Conservation (phyloP, 23 tunicate genomes). For the Halocynthia roretzi region DNA sequence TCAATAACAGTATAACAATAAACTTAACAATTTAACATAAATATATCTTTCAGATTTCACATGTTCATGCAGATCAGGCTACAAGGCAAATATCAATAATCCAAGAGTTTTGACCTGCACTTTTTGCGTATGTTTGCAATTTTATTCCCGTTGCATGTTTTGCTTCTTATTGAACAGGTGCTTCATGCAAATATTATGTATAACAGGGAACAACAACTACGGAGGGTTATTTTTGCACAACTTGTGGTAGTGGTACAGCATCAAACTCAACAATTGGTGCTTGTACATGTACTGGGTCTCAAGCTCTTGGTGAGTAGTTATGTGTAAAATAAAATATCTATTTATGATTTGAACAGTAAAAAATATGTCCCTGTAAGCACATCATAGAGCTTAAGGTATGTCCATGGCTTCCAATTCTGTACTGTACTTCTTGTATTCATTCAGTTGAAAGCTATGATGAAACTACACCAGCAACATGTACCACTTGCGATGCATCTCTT, state of each 20-base stretch:
- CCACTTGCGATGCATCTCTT: not conserved
- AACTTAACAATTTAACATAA: no score
- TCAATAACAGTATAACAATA: no score
- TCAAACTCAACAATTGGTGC: not conserved
- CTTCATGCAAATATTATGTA: no score
- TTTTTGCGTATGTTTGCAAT: not conserved
- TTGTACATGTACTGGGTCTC: slow-evolving; percentile 11
- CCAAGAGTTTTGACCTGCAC: not conserved
- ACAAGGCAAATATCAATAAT: slow-evolving; percentile 1
- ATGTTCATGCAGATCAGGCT: slow-evolving; percentile 4
- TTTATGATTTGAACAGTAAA: not conserved
- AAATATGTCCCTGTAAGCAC: no score
- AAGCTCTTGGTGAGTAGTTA: slow-evolving; percentile 4
- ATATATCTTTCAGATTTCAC: not conserved
- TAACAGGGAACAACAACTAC: slow-evolving; percentile 11
- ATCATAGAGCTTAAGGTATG: no score
- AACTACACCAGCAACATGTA: not conserved
- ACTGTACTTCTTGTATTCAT: no score
- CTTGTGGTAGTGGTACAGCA: not conserved
- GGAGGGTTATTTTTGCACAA: slow-evolving; percentile 19
- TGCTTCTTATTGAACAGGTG: not conserved
- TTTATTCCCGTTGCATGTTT: not conserved
- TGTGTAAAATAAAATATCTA: not conserved
- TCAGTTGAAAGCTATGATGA: slow-evolving; percentile 2
- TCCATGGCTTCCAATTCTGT: no score